Evolutionary conservation across 2,888 invertebrate species (phyloP), one percentile per base, ranked within the genome.

Genomic region (Metacarcinus magister): DNA sequence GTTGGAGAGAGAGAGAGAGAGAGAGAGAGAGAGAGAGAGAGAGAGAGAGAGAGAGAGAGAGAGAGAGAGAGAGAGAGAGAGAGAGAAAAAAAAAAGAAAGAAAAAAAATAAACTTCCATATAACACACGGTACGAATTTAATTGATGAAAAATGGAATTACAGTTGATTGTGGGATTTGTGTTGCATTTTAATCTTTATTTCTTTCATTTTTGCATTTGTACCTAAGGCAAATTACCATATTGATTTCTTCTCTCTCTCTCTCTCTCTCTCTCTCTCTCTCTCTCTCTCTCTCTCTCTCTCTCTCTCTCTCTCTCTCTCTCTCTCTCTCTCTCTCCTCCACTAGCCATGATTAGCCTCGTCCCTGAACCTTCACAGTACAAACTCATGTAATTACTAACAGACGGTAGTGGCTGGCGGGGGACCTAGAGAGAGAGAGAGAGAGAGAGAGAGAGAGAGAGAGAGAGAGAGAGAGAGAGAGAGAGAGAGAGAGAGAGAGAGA

Each of bases 361-460:
- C 19, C 19, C 60, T 60, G 19, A 60, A 60, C 19, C 13, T 60
- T 60, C 16, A 60, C 60, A 23, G n/a, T 60, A 60, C 19, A 2
- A 60, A 60, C 19, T 60, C 60, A 3, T 19, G 60, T 23, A 60
- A 60, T 60, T 60, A 60, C 16, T 23, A 60, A 23, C 60, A 60
- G 60, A 16, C 16, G 13, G 60, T 60, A 19, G 67, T 75, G 75
- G 23, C 3, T 28, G 75, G 5, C 8, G 5, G 54, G 5, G 54
- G 8, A 13, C 54, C 8, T 54, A 13, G 60, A 8, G 60, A 60
- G 60, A 60, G 60, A 60, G 60, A 60, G 60, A 60, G 60, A 60
- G 60, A 60, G 60, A 60, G 60, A 60, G 60, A 60, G 60, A 60
- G 60, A 60, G 60, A 60, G 60, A 60, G 60, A 60, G 60, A 60